Evolutionary conservation across 2,888 invertebrate species (phyloP).

Genomic region (Alcis repandata): DNA sequence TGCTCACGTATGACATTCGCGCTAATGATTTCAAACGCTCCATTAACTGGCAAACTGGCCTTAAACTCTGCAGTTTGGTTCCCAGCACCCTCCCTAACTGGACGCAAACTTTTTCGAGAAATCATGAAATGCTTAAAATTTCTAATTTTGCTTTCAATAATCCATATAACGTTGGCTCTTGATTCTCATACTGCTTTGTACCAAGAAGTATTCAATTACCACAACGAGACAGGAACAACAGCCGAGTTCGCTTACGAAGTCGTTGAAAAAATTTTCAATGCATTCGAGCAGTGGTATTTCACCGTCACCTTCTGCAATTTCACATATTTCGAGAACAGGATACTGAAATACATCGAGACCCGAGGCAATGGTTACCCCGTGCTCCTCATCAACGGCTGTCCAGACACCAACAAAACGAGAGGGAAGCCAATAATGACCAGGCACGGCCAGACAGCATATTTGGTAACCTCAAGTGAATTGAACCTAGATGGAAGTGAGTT

Average conservation of each 20-base stretch:
- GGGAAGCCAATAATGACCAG: constrained; percentile 74
- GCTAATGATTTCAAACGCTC: constrained; percentile 70
- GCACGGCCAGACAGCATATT: constrained; percentile 76
- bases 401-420: constrained; percentile 61
- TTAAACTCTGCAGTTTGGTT: constrained; percentile 63
- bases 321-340: constrained; percentile 79
- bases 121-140: constrained; percentile 57
- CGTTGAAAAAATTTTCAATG: constrained; percentile 73
- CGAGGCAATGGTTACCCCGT: constrained; percentile 75
- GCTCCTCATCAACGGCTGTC: constrained; percentile 75
- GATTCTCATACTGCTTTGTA: constrained; percentile 49
- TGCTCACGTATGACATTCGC: constrained; percentile 57
- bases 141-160: constrained; percentile 52
- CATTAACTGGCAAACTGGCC: constrained; percentile 58
- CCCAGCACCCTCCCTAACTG: constrained; percentile 42
- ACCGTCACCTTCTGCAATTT: constrained; percentile 80
- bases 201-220: constrained; percentile 68
- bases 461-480: constrained; percentile 71
- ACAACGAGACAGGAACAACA: constrained; percentile 64
- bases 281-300: constrained; percentile 78
- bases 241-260: constrained; percentile 71
- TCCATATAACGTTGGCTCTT: constrained; percentile 43
- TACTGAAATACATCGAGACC: constrained; percentile 76
- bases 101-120: constrained; percentile 48
- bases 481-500: constrained; percentile 69